These are phyloP conservation scores for Arnoldichthys spilopterus DNA, from an alignment of 2,797 vertebrate species.

Conservation along the genomic window DNA sequence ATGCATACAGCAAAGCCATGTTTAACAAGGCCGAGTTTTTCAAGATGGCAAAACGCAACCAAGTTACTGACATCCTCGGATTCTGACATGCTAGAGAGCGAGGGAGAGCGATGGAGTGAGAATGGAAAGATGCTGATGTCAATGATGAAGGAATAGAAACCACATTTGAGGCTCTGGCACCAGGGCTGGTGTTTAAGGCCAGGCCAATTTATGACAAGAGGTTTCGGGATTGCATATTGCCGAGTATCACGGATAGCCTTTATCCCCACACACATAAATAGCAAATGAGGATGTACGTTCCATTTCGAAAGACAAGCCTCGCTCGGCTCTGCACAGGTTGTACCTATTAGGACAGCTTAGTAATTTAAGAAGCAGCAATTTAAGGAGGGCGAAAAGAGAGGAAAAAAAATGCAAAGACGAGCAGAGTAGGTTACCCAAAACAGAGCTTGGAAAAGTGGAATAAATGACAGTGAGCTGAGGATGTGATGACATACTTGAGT, in stretches of 20 bases:
- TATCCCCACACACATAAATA: constrained; percentile 62
- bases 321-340: constrained; percentile 74
- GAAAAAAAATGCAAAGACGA: constrained; percentile 52
- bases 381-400: constrained; percentile 55
- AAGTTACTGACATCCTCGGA: constrained; percentile 48
- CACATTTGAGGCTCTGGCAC: constrained; percentile 82
- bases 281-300: constrained; percentile 59
- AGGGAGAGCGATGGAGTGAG: constrained; percentile 61
- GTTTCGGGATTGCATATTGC: constrained; percentile 62
- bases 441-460: constrained; percentile 73
- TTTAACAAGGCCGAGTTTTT: constrained; percentile 52
- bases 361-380: constrained; percentile 81
- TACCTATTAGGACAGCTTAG: constrained; percentile 84
- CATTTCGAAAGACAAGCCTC: constrained; percentile 60
- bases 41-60: constrained; percentile 42
- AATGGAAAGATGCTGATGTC: constrained; percentile 87
- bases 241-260: constrained; percentile 61
- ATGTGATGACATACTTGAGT: constrained; percentile 5
- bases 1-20: constrained; percentile 30
- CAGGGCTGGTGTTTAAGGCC: constrained; percentile 72
- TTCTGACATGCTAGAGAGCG: constrained; percentile 56
- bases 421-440: constrained; percentile 70
- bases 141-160: constrained; percentile 84
- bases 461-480: constrained; percentile 62
- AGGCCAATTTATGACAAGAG: constrained; percentile 67